Base-by-base conservation (phyloP, 2,113 vertebrate species). In the Rissa tridactyla region DNA sequence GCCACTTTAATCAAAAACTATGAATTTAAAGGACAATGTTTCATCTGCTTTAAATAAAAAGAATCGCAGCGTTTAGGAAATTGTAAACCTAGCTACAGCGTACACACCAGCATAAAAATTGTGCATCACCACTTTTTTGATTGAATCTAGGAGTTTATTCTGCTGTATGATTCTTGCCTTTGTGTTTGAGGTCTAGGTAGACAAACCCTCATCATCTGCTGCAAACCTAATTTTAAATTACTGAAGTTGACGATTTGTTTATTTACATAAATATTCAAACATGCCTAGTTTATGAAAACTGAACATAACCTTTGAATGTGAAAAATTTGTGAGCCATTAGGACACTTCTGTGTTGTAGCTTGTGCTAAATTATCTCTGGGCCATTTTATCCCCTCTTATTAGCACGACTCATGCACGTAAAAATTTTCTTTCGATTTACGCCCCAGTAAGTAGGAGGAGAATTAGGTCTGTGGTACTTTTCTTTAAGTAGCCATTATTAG, bases 1-100 rank as follows among this genome's bases (percentile, higher is more conserved):
- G n/a, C 9, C 26, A 46, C 51, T 91, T 94, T 17, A 84, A 76
- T 88, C 5, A 69, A 86, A 88, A 87, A 2, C 21, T 85, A 5
- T 65, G 40, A 47, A 88, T 84, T 77, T 52, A 65, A 79, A 95
- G 49, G 83, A 46, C 65, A 60, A 3, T 60, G 25, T 70, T 95
- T 96, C 46, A 61, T 84, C 32, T 82, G 51, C 84, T 95, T 92
- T 88, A 90, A 88, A 46, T 83, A 21, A 88, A 88, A 71, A 71
- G 73, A 83, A 60, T 22, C 0, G 0, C 18, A 68, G 13, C 9
- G 9, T 78, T 49, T 66, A 61, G 58, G 51, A 86, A 62, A 92
- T 47, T 54, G 60, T 70, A 58, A 87, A 62, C 38, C n/a, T 66
- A 19, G 32, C 34, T 46, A 8, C 40, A 90, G 32, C 26, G 11